phyloP scores from a whole-genome alignment of 2,797 vertebrate genomes.

The Arctocebus calabarensis region DNA sequence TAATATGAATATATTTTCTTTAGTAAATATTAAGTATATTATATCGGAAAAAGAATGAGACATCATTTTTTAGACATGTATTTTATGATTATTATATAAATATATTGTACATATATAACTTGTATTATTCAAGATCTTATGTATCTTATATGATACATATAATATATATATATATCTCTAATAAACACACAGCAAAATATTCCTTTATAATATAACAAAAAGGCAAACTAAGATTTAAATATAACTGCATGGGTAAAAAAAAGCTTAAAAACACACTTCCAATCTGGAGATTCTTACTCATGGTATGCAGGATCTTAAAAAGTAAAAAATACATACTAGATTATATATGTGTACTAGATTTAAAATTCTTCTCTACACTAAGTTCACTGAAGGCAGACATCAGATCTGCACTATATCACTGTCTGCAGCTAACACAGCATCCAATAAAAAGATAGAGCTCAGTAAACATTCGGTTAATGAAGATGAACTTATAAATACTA shows the following conservation, averaged over 20 bases:
- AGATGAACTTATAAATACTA: neutral
- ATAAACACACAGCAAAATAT: constrained; percentile 52
- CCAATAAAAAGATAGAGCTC: neutral
- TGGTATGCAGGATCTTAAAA: constrained; percentile 50
- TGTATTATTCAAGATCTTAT: neutral
- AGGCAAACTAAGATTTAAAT: constrained; percentile 61
- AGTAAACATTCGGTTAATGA: constrained; percentile 21
- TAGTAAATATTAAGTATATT: neutral
- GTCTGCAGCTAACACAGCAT: neutral
- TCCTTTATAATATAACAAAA: constrained; percentile 40
- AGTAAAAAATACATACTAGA: neutral
- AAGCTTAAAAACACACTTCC: constrained; percentile 46
- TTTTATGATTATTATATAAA: neutral
- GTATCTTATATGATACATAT: neutral
- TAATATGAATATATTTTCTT: no score
- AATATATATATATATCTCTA: neutral
- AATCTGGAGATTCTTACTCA: constrained; percentile 33
- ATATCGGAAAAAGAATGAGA: neutral
- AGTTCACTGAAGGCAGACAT: constrained; percentile 44
- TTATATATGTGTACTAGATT: neutral
- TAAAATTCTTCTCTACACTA: constrained; percentile 57
- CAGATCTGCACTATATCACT: neutral
- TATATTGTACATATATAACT: neutral
- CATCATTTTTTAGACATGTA: neutral
- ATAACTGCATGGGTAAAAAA: constrained; percentile 31